Conservation (phyloP, 37 sponge, comb jelly and placozoan species). For the Corticium candelabrum region DNA sequence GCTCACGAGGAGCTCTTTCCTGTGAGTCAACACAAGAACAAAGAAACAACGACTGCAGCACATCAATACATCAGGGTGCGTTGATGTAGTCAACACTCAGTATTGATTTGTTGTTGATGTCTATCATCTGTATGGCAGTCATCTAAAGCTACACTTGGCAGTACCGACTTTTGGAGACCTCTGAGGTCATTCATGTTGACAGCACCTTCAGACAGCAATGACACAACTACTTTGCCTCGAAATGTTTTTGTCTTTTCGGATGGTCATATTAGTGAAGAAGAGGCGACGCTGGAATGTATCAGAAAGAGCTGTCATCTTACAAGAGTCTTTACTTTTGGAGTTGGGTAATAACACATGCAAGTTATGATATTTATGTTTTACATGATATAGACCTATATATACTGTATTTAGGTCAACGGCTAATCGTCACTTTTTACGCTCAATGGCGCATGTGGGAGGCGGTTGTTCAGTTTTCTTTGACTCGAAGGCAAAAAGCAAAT, state of each 20-base stretch:
- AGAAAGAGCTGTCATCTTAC: constrained; percentile 19
- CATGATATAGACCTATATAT: too few relatives aligned
- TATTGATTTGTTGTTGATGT: too few relatives aligned
- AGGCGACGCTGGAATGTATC: constrained; percentile 40
- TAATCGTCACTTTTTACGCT: constrained; percentile 75
- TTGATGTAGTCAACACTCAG: not conserved
- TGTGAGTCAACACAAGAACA: constrained; percentile 47
- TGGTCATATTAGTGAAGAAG: constrained; percentile 84
- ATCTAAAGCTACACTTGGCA: constrained; percentile 27
- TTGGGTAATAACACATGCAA: too few relatives aligned
- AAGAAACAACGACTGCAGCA: constrained; percentile 60
- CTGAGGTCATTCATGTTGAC: constrained; percentile 56
- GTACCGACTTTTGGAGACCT: constrained; percentile 69
- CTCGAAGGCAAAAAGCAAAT: constrained; percentile 73
- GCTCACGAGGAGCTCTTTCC: constrained; percentile 70
- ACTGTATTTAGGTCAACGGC: constrained; percentile 48
- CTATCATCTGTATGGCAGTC: too few relatives aligned
- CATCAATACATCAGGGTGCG: constrained; percentile 51
- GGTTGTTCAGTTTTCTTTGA: constrained; percentile 80
- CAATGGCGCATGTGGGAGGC: constrained; percentile 77
- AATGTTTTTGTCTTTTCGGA: constrained; percentile 79
- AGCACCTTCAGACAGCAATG: constrained; percentile 12
- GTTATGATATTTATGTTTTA: too few relatives aligned
- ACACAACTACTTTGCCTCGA: constrained; percentile 18
- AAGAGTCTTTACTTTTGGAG: constrained; percentile 68